Conservation (phyloP, 1,140 invertebrate genomes). For the Aethina tumida region DNA sequence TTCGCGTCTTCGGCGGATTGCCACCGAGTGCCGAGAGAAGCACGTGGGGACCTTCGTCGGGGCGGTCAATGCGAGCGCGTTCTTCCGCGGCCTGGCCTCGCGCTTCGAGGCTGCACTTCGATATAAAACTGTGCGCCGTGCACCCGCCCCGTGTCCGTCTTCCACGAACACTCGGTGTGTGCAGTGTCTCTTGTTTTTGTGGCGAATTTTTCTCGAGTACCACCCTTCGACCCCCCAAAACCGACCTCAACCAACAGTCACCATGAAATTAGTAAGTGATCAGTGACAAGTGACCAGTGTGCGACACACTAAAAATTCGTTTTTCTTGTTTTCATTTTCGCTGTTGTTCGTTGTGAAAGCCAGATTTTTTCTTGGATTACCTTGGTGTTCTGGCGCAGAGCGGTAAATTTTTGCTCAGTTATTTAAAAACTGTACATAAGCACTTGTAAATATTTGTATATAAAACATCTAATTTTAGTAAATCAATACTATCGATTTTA, state of each 20-base stretch:
- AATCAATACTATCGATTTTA: no score
- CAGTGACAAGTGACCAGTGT: constrained; percentile 14
- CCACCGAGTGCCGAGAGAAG: not conserved
- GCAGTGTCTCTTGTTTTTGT: constrained; percentile 6
- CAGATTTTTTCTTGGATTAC: no score
- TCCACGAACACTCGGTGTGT: constrained; percentile 10
- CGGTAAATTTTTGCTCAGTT: no score
- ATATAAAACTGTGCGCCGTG: constrained; percentile 25
- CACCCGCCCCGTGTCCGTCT: constrained; percentile 17
- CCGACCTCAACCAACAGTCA: constrained; percentile 5
- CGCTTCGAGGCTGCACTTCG: constrained; percentile 26
- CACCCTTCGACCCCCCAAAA: not conserved
- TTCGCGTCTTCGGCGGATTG: not conserved
- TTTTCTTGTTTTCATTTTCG: no score
- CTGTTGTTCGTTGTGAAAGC: no score
- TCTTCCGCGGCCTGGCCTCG: constrained; percentile 29
- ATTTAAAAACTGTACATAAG: no score
- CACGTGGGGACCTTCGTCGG: constrained; percentile 25
- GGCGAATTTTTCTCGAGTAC: no score
- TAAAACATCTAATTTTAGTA: no score
- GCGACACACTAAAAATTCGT: no score
- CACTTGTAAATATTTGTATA: no score
- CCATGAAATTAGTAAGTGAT: constrained; percentile 22
- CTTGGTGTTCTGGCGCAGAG: no score
- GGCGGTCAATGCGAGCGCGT: constrained; percentile 27